phyloP scores from a whole-genome alignment of 2,797 vertebrate species.

The Chromobotia macracanthus region DNA sequence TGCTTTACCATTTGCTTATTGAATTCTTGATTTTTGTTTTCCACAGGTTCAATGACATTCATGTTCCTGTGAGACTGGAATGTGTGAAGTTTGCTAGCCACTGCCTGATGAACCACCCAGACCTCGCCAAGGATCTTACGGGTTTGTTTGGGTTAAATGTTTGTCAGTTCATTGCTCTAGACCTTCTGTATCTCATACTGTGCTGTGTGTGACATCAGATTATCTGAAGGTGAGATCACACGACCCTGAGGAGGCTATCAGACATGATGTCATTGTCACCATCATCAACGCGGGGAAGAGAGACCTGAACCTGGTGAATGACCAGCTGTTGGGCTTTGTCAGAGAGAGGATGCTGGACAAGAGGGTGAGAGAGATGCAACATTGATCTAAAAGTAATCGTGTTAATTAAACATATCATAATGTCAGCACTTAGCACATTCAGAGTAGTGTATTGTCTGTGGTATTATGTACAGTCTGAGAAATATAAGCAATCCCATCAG shows the following conservation, averaged over 20 bases:
- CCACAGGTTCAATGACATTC: slow-evolving; percentile 97
- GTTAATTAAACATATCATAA: no score
- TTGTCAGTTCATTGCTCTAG: background rate
- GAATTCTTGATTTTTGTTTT: slow-evolving; percentile 32
- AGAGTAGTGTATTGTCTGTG: no score
- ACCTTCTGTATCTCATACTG: slow-evolving; percentile 10
- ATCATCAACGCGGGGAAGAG: slow-evolving; percentile 98
- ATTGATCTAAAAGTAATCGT: no score
- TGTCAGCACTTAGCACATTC: no score
- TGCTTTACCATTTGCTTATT: background rate
- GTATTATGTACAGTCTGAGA: no score
- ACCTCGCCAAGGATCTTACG: slow-evolving; percentile 96
- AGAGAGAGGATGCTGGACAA: slow-evolving; percentile 97
- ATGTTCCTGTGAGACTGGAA: slow-evolving; percentile 97
- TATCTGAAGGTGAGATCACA: slow-evolving; percentile 97
- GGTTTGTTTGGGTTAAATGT: slow-evolving; percentile 72
- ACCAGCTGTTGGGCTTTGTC: slow-evolving; percentile 95
- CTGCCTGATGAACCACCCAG: slow-evolving; percentile 99
- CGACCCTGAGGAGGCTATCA: slow-evolving; percentile 98
- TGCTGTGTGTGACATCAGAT: slow-evolving; percentile 74
- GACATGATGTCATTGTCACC: slow-evolving; percentile 98
- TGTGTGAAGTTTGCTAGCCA: slow-evolving; percentile 99
- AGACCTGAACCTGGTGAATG: slow-evolving; percentile 95
- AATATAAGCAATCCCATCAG: no score
- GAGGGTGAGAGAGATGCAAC: slow-evolving; percentile 79